Conservation (phyloP, 1,140 invertebrate genomes). For the Chironomus striatipennis region DNA sequence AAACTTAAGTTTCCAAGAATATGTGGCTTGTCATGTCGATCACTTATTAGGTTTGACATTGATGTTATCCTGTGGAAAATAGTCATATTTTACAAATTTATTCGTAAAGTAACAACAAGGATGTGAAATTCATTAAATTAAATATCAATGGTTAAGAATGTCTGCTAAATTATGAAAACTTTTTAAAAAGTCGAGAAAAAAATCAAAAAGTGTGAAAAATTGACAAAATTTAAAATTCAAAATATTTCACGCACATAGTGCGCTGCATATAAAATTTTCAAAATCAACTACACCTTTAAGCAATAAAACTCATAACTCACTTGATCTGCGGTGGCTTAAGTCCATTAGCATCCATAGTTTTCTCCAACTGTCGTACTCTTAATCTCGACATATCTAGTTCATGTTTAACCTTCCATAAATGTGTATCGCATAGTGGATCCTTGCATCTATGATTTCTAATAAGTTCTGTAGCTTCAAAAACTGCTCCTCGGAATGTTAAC, state of each 20-base stretch:
- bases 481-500: conserved; percentile 77
- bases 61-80: conserved; percentile 36
- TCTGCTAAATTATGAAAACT: too few relatives aligned
- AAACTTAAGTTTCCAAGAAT: conserved; percentile 38
- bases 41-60: conserved; percentile 39
- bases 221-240: too few relatives aligned
- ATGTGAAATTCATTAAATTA: too few relatives aligned
- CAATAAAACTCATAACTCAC: conserved; percentile 31
- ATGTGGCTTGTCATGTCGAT: conserved; percentile 38
- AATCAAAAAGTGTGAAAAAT: too few relatives aligned
- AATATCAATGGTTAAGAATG: too few relatives aligned
- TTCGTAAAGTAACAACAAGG: too few relatives aligned
- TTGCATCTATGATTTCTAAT: conserved; percentile 56
- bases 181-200: too few relatives aligned
- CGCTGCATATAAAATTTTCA: too few relatives aligned
- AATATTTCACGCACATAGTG: too few relatives aligned
- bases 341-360: conserved; percentile 70
- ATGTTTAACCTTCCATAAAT: conserved; percentile 81
- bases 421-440: conserved; percentile 72
- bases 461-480: conserved; percentile 64
- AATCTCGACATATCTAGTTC: conserved; percentile 78
- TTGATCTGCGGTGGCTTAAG: conserved; percentile 61
- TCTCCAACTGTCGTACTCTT: conserved; percentile 73
- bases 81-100: too few relatives aligned
- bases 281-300: too few relatives aligned